These are phyloP conservation scores for Esox masquinongy DNA, from an alignment of 2,797 vertebrate species.

Conservation along the genomic window DNA sequence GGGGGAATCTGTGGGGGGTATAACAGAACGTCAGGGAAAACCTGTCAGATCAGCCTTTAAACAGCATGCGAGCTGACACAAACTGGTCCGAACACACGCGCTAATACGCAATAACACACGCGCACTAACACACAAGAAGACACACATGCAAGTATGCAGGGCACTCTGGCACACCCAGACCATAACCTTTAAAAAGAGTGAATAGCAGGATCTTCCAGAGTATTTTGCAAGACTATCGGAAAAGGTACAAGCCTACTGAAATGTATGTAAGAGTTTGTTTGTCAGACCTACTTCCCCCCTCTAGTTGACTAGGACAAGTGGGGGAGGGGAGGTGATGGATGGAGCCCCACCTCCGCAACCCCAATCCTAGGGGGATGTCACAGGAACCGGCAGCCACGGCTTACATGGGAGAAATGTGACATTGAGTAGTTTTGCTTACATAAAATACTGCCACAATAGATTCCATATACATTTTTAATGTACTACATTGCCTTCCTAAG, in stretches of 20 bases:
- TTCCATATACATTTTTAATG: constrained; percentile 85
- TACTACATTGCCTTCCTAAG: constrained; percentile 68
- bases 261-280: not conserved
- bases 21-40: constrained; percentile 75
- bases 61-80: constrained; percentile 78
- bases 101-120: not conserved
- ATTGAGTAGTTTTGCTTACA: constrained; percentile 62
- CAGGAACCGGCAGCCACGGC: constrained; percentile 32
- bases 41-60: constrained; percentile 74
- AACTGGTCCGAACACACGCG: constrained; percentile 44
- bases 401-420: constrained; percentile 51
- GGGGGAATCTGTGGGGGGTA: constrained; percentile 73
- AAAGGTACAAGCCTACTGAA: not conserved
- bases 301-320: not conserved
- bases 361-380: constrained; percentile 43
- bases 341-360: constrained; percentile 22
- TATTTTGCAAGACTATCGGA: not conserved
- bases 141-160: not conserved
- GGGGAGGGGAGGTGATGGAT: constrained; percentile 28
- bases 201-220: not conserved
- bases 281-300: not conserved
- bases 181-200: not conserved
- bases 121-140: constrained; percentile 25
- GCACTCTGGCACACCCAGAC: not conserved
- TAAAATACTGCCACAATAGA: constrained; percentile 80